phyloP scores from a whole-genome alignment of 2,113 vertebrate species.

The Bettongia penicillata region DNA sequence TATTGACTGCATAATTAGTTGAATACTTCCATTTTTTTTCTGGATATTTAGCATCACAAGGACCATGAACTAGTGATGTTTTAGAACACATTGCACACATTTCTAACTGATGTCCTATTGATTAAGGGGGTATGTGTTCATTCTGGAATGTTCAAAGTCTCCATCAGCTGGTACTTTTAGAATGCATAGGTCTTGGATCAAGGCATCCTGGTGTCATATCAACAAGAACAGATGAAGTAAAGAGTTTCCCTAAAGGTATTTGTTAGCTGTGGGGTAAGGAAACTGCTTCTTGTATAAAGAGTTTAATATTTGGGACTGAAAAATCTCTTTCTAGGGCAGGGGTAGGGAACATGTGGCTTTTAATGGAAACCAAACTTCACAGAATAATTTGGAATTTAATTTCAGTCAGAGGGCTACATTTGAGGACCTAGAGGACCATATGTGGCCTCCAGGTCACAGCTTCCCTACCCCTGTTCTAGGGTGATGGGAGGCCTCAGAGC shows the following conservation, averaged over 20 bases:
- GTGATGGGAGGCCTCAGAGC: not conserved
- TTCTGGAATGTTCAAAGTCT: not conserved
- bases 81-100: not conserved
- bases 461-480: too few species aligned
- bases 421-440: too few species aligned
- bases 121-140: not conserved
- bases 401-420: too few species aligned
- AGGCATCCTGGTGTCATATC: not conserved
- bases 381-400: too few species aligned
- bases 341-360: too few species aligned
- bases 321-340: not conserved
- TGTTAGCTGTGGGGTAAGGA: not conserved
- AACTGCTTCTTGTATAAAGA: too few species aligned
- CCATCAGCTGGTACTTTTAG: not conserved
- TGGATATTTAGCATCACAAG: not conserved
- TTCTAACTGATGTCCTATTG: not conserved
- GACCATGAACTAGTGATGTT: not conserved
- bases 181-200: not conserved
- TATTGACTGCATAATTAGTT: not conserved
- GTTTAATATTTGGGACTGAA: not conserved
- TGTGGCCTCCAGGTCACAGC: too few species aligned
- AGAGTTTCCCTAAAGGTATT: not conserved
- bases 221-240: not conserved
- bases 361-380: too few species aligned
- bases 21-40: not conserved